Conservation (phyloP, 2,797 vertebrate species). For the Acropternis orthonyx region DNA sequence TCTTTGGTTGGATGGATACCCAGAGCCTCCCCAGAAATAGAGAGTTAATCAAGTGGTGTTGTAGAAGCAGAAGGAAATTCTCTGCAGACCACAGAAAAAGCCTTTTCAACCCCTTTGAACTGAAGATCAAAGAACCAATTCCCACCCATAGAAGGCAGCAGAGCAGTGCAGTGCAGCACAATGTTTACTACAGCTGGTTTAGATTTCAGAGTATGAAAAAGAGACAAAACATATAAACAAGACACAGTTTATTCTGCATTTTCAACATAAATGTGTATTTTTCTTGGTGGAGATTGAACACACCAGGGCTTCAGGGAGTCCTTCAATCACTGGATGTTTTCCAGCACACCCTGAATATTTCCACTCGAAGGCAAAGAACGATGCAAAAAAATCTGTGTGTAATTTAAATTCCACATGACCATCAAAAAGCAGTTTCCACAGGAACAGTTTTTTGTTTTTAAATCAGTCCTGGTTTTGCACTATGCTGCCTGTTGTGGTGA, state of each 20-base stretch:
- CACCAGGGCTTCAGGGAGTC: not conserved
- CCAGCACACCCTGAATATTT: not conserved
- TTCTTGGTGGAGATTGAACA: not conserved
- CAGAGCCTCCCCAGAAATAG: not conserved
- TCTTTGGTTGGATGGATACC: not conserved
- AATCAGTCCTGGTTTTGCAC: not conserved
- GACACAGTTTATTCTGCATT: not conserved
- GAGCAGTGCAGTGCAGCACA: not conserved
- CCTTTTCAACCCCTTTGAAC: conserved; percentile 48
- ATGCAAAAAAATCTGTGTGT: not conserved
- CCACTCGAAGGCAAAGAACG: not conserved
- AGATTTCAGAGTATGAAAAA: not conserved
- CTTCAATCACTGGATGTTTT: not conserved
- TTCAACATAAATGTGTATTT: not conserved
- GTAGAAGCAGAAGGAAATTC: conserved; percentile 10
- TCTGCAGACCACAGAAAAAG: conserved; percentile 11
- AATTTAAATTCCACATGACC: not conserved
- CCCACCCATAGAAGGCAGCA: not conserved
- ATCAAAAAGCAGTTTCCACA: not conserved
- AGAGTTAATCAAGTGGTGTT: not conserved
- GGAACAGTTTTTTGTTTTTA: not conserved
- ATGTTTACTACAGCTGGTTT: not conserved
- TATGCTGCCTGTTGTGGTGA: not conserved
- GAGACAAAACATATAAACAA: not conserved
- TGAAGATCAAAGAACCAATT: conserved; percentile 52